Evolutionary conservation across 2,113 vertebrate species (phyloP), one percentile per base, ranked within the genome.

Genomic region (Heterotilapia buettikoferi): DNA sequence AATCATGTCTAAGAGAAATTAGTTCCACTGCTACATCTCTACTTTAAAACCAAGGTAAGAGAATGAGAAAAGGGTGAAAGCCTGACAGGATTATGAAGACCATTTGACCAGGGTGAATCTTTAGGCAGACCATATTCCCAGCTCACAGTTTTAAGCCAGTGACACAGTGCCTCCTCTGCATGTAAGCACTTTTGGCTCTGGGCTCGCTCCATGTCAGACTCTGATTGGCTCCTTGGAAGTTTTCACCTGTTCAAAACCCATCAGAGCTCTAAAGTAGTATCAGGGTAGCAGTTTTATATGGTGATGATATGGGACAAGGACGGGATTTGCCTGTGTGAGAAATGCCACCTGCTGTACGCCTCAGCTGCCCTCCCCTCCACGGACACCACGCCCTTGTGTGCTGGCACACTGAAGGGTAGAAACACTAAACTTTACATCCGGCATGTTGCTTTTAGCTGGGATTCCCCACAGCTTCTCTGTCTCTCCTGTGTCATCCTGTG

Each of bases 291-390:
- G 61, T 80, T 83, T 80, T 85, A 76, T 86, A 85, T 83, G 87
- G 93, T 90, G 94, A 90, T 93, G 93, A 95, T 93, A 88, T 78
- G 89, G 61, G 87, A 90, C 87, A 85, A 86, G 90, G 90, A 88
- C 79, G 2, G 73, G 54, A 61, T 85, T 31, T 80, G 92, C 52
- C 90, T 88, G 83, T 80, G 71, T 80, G 84, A 93, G 93, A 92
- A 91, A 91, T 89, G 89, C 93, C 96, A 96, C 94, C 93, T 94
- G 96, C 95, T 92, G 59, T 83, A 21, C 10, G 68, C 85, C 89
- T 92, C 94, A 94, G 94, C 95, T 94, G 93, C 91, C 90, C 86
- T 52, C 83, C 88, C 87, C 83, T 78, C 79, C 79, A 52, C 18
- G 6, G 56, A 85, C 84, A 87, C 90, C 93, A 94, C 93, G 86